These are phyloP conservation scores for Paramacrobiotus metropolitanus DNA, from an alignment of 1,140 invertebrate genomes.

Conservation along the genomic window DNA sequence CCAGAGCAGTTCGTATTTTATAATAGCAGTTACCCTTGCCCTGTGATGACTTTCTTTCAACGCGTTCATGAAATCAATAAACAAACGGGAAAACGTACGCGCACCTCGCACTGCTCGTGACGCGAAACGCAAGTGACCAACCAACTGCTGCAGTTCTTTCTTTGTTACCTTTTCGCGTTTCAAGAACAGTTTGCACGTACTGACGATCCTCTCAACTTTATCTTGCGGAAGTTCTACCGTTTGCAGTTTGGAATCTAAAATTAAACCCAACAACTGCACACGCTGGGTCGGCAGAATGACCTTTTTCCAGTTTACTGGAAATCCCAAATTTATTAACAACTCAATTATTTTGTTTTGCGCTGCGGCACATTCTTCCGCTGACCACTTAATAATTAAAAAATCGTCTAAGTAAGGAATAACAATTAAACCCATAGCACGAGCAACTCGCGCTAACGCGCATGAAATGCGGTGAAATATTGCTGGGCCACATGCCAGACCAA, in stretches of 20 bases:
- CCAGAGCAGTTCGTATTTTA: neutral
- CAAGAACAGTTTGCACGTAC: neutral
- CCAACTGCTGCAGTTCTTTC: neutral
- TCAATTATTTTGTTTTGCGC: neutral
- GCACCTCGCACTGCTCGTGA: neutral
- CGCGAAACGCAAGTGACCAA: neutral
- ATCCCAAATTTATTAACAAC: neutral
- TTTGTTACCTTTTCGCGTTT: neutral
- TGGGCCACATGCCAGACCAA: no score
- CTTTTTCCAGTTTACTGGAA: neutral
- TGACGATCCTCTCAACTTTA: neutral
- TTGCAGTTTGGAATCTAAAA: neutral
- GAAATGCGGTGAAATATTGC: no score
- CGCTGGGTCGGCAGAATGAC: neutral
- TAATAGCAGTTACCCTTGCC: neutral
- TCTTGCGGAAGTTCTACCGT: neutral
- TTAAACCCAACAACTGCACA: neutral
- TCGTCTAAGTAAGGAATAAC: neutral
- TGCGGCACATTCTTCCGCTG: neutral
- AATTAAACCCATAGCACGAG: no score
- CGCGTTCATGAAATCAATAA: neutral
- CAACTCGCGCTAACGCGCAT: no score
- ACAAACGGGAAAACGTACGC: neutral
- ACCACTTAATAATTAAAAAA: neutral
- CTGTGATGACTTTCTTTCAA: neutral